Evolutionary conservation across 2,113 vertebrate genomes (phyloP), one percentile per base, ranked within the genome.

Genomic region (Percopsis transmontana): DNA sequence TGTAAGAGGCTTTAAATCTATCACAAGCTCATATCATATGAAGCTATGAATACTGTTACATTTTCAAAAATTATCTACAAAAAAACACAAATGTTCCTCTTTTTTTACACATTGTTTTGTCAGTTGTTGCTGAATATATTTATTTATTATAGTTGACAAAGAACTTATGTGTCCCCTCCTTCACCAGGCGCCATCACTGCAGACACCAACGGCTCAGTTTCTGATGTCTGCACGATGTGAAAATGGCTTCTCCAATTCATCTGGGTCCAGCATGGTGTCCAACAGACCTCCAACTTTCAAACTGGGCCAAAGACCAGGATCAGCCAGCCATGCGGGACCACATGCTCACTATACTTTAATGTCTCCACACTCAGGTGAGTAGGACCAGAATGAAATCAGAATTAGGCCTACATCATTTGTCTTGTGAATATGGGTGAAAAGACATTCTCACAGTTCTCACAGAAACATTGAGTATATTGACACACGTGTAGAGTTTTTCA

Each of bases 201-300:
- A 87, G 16, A 59, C 88, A 2, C 76, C 88, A 0, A 91, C 92
- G 60, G 77, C 86, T 6, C 90, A 88, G 74, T 87, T 87, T 61
- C 72, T 91, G 40, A 77, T 90, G 64, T 86, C 85, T 6, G 51
- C 87, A 1, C 81, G 87, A 58, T 85, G 86, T 58, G 92, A 93
- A 78, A 92, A 91, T 3, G 74, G 90, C 27, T 91, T 88, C 75
- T 58, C 85, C 2, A 86, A 87, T 13, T 18, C 84, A 14, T 81
- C 91, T 0, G 84, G 89, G 42, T 83, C 93, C 52, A 66, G 81
- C 3, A 75, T 88, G 1, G 68, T 56, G 9, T 76, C 90, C n/a
- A 89, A 91, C 70, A 92, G 92, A 53, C 61, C 83, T 0, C 78
- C 85, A 0, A 51, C 83, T 38, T 94, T 94, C 60, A 94, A 94